Evolutionary conservation across 1,140 invertebrate genomes (phyloP), one percentile per base, ranked within the genome.

Genomic region (Forficula auricularia): DNA sequence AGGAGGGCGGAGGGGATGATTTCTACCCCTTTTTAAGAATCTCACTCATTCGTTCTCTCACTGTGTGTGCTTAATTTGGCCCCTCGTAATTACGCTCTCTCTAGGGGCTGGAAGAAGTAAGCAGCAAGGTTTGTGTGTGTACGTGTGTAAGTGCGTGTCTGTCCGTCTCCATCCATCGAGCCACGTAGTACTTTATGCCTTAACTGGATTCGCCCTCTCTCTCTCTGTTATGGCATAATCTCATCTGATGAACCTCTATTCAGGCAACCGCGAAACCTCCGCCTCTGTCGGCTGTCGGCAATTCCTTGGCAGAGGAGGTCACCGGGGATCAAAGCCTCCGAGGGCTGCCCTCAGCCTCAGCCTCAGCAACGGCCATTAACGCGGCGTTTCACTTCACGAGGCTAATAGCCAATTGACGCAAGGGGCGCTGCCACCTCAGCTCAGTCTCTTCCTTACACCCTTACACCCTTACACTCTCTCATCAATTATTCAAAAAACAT

Each of bases 201-300:
- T 44, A 44, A 44, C 43, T 44, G 43, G 43, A 44, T 44, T 44
- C 18, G 30, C 34, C 19, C 20, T 44, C 27, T 15, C 32, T 34
- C 10, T 19, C 40, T 35, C 33, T 38, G 43, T 44, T 44, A 44
- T 44, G 38, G 43, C 37, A 44, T 44, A 44, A 44, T 44, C 43
- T 44, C 43, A 44, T 44, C 43, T 44, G 43, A 44, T 44, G 43
- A 44, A 44, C 43, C 43, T 44, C 43, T 44, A 41, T 41, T 41
- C 40, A 41, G 40, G 22, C 40, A 22, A 41, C 40, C 40, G 40
- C 34, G 34, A 20, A 22, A 16, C 19, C 15, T 20, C 30, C 12
- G 18, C 19, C 12, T 36, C 14, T 27, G 12, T 19, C 18, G 33
- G 16, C 42, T 19, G 18, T 16, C 12, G 15, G 32, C 42, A 38